phyloP scores from a whole-genome alignment of 2,888 invertebrate species.

The Serripes groenlandicus region DNA sequence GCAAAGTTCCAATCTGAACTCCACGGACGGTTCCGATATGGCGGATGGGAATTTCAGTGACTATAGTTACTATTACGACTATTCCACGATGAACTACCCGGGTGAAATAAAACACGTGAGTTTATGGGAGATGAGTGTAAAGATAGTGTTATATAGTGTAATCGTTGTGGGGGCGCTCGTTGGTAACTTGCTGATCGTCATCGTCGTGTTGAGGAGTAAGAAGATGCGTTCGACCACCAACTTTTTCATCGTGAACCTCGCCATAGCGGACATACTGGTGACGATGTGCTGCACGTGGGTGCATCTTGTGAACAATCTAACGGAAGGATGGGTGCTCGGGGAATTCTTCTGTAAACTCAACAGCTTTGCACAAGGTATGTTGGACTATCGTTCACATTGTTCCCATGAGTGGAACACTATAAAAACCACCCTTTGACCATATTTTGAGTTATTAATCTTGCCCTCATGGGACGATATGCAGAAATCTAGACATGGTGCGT shows the following conservation, averaged over 20 bases:
- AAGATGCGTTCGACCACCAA: slow-evolving; percentile 74
- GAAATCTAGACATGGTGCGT: too few species aligned
- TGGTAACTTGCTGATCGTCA: slow-evolving; percentile 68
- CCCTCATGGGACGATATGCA: too few species aligned
- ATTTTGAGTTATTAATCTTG: too few species aligned
- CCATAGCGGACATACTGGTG: slow-evolving; percentile 82
- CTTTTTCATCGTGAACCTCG: slow-evolving; percentile 83
- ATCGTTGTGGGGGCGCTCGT: slow-evolving; percentile 64
- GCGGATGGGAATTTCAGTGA: not conserved
- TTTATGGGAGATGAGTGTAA: slow-evolving; percentile 63
- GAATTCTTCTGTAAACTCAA: slow-evolving; percentile 92
- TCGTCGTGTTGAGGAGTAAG: slow-evolving; percentile 70
- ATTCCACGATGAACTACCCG: slow-evolving; percentile 43
- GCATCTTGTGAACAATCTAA: slow-evolving; percentile 91
- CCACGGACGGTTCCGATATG: not conserved
- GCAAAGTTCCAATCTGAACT: not conserved
- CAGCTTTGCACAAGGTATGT: slow-evolving; percentile 91
- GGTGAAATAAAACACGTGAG: slow-evolving; percentile 47
- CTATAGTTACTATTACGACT: slow-evolving; percentile 4
- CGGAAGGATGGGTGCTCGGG: slow-evolving; percentile 92
- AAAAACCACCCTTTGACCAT: too few species aligned
- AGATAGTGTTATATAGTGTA: slow-evolving; percentile 60
- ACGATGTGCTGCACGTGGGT: slow-evolving; percentile 91
- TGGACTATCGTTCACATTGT: not conserved
- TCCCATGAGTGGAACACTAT: too few species aligned